phyloP scores from a whole-genome alignment of 2,888 invertebrate species.

The Drosophila bunnanda region DNA sequence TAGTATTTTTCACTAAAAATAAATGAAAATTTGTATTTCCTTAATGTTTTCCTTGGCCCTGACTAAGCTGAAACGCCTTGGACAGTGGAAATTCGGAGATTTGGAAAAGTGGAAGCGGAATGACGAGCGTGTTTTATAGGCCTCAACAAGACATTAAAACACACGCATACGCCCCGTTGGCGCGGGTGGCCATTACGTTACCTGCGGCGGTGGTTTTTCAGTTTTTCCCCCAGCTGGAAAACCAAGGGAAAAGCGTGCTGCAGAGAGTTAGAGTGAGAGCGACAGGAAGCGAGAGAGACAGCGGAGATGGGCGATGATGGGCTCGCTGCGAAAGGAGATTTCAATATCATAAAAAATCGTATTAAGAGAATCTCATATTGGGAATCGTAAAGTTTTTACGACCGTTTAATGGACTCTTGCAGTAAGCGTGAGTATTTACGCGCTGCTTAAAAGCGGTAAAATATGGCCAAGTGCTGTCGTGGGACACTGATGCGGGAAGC shows the following conservation, averaged over 20 bases:
- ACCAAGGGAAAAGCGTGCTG: constrained; percentile 54
- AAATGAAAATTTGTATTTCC: not conserved
- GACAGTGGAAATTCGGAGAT: constrained; percentile 7
- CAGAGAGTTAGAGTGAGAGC: constrained; percentile 16
- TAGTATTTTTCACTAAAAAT: not conserved
- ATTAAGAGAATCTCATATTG: constrained; percentile 84
- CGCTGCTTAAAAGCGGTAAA: constrained; percentile 79
- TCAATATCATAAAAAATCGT: constrained; percentile 84
- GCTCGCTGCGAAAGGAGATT: constrained; percentile 78
- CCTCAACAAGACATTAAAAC: constrained; percentile 72
- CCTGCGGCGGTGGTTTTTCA: constrained; percentile 63
- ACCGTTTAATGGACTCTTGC: constrained; percentile 84
- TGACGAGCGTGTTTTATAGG: constrained; percentile 72
- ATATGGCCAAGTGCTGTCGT: constrained; percentile 73
- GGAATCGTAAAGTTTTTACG: constrained; percentile 84
- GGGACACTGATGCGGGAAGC: constrained; percentile 35
- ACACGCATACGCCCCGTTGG: constrained; percentile 55
- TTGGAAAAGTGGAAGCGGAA: constrained; percentile 19
- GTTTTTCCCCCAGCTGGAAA: constrained; percentile 47
- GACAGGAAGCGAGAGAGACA: not conserved
- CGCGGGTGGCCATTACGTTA: constrained; percentile 37
- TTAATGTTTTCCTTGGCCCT: constrained; percentile 18
- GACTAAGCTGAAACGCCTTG: constrained; percentile 36
- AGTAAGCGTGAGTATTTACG: constrained; percentile 80
- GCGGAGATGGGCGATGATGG: constrained; percentile 50